Conservation (phyloP, 1,140 invertebrate genomes). For the Penaeus vannamei region DNA sequence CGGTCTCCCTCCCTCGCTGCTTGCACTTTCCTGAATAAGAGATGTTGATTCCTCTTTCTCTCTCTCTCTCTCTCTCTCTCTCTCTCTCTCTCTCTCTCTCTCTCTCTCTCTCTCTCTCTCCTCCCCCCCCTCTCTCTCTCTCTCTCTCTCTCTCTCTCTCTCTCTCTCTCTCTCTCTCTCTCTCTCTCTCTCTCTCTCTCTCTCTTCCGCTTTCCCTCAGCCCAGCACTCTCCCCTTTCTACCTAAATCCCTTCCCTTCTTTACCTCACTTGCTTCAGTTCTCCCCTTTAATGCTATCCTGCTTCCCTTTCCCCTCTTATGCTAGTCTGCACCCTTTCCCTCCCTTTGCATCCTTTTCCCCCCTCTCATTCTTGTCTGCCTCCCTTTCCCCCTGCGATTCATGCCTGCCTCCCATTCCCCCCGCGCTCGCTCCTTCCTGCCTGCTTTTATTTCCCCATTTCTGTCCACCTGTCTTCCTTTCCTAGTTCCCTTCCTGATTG, state of each 20-base stretch:
- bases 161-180: not conserved
- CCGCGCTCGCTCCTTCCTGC: not conserved
- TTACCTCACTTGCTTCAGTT: too few relatives aligned
- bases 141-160: not conserved
- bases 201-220: not conserved
- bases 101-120: not conserved
- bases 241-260: not conserved
- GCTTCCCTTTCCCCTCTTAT: not conserved
- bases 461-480: not conserved
- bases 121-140: not conserved
- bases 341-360: not conserved
- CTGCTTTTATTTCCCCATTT: not conserved
- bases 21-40: too few relatives aligned
- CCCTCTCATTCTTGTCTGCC: not conserved
- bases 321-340: not conserved
- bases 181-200: not conserved
- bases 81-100: not conserved
- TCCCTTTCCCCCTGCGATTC: not conserved
- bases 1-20: too few relatives aligned
- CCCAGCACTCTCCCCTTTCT: not conserved
- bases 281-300: too few relatives aligned
- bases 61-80: not conserved
- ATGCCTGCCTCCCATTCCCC: not conserved
- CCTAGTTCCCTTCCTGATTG: not conserved
- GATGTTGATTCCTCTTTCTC: not conserved